phyloP scores from a whole-genome alignment of 2,797 vertebrate genomes.

The Enteromius mattozi region DNA sequence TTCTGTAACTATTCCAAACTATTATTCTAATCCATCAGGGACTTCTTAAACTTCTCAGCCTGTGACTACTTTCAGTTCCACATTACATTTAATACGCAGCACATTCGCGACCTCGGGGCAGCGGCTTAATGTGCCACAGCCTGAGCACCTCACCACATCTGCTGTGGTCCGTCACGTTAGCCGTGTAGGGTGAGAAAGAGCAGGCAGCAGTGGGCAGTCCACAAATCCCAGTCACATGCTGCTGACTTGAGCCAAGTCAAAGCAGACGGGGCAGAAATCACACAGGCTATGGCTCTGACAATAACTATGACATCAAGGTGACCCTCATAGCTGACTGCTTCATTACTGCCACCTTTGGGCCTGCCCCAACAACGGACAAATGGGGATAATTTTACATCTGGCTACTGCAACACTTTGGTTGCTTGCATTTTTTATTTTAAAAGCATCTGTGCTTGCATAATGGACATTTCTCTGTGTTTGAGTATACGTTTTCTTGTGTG shows the following conservation, averaged over 20 bases:
- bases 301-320: constrained; percentile 73
- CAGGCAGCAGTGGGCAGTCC: constrained; percentile 63
- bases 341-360: constrained; percentile 59
- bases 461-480: neutral
- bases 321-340: constrained; percentile 67
- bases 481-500: neutral
- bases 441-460: constrained; percentile 11
- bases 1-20: constrained; percentile 46
- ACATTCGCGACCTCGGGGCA: constrained; percentile 68
- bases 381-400: constrained; percentile 15
- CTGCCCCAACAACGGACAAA: neutral
- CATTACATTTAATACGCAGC: constrained; percentile 74
- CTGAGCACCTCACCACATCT: constrained; percentile 69
- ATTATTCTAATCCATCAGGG: constrained; percentile 74
- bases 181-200: constrained; percentile 65
- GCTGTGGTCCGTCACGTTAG: constrained; percentile 75
- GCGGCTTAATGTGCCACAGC: constrained; percentile 67
- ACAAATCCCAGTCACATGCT: constrained; percentile 63
- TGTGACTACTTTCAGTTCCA: constrained; percentile 70
- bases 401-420: neutral
- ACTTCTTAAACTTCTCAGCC: constrained; percentile 62
- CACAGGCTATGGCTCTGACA: constrained; percentile 69
- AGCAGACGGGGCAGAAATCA: constrained; percentile 60
- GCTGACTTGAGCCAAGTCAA: constrained; percentile 63
- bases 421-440: neutral